Conservation (phyloP, 92 coral and sea anemone genomes). For the Desmophyllum pertusum region DNA sequence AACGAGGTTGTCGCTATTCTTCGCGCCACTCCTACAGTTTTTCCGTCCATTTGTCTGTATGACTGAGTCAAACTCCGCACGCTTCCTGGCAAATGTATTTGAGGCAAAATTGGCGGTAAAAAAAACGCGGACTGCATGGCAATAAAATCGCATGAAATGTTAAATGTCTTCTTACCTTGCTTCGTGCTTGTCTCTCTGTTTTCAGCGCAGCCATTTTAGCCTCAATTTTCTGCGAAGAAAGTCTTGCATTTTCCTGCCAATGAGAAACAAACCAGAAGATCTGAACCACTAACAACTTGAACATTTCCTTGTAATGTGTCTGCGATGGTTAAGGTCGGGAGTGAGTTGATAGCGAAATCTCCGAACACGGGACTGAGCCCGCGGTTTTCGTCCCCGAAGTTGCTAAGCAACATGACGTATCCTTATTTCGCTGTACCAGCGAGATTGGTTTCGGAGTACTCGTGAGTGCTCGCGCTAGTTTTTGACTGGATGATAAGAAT, state of each 20-base stretch:
- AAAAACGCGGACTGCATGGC: neutral
- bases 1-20: no score
- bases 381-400: no score
- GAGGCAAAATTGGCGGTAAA: neutral
- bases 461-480: no score
- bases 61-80: no score
- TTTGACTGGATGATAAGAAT: no score
- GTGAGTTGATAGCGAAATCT: no score
- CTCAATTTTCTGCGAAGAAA: constrained; percentile 89
- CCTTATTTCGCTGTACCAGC: no score
- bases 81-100: neutral
- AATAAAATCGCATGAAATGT: neutral
- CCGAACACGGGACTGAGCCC: no score
- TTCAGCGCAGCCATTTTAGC: constrained; percentile 82
- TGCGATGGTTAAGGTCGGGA: neutral
- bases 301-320: neutral
- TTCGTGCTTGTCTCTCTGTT: constrained; percentile 80
- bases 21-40: no score
- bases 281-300: neutral
- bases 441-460: no score
- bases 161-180: constrained; percentile 64
- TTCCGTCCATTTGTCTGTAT: no score
- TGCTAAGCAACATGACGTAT: no score
- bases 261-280: neutral
- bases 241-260: constrained; percentile 64